Conservation (phyloP, 2,888 invertebrate genomes). For the Meteorus colon region DNA sequence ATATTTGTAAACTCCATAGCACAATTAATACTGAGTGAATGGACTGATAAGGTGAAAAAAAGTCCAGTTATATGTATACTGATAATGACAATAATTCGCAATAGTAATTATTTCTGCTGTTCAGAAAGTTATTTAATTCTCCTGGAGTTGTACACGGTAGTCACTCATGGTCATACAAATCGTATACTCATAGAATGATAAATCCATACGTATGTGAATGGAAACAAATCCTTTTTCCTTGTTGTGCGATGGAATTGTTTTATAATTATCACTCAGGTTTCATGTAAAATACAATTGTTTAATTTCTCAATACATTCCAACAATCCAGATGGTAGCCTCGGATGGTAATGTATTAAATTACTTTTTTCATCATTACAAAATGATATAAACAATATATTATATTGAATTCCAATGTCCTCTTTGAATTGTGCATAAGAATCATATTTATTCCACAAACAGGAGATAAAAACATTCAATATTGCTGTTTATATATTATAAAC, state of each 20-base stretch:
- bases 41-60: too few relatives aligned
- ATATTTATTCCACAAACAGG: neutral
- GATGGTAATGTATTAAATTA: neutral
- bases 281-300: neutral
- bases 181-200: too few relatives aligned
- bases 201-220: too few relatives aligned
- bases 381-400: conserved; percentile 3
- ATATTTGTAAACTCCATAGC: neutral
- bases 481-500: conserved; percentile 50
- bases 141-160: too few relatives aligned
- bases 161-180: too few relatives aligned
- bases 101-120: too few relatives aligned
- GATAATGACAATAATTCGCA: too few relatives aligned
- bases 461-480: conserved; percentile 23
- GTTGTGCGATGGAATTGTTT: neutral
- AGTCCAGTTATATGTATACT: too few relatives aligned
- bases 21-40: too few relatives aligned
- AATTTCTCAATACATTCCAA: neutral
- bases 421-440: conserved; percentile 1
- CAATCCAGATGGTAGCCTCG: neutral
- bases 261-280: neutral
- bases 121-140: too few relatives aligned
- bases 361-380: neutral
- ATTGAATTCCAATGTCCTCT: neutral
- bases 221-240: neutral